Evolutionary conservation across 2,113 vertebrate genomes (phyloP).

Genomic region (Chaenogobius annularis): DNA sequence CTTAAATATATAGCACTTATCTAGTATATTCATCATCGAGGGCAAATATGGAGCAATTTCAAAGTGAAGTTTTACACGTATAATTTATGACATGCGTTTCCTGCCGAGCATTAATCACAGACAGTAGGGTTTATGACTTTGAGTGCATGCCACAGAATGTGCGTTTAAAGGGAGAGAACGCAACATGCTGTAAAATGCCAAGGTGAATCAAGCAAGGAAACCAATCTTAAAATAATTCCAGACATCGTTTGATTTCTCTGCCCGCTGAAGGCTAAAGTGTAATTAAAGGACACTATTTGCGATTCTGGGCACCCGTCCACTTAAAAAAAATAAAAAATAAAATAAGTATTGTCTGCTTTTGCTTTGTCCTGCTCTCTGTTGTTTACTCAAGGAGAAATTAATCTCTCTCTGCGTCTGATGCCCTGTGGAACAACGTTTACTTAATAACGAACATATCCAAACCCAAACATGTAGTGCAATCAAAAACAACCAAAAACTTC

Average conservation of each 20-base stretch:
- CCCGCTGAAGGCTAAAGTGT: background rate
- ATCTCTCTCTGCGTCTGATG: background rate
- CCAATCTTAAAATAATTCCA: background rate
- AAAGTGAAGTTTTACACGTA: background rate
- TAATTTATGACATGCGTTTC: background rate
- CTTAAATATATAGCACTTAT: background rate
- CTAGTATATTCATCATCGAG: background rate
- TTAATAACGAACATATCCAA: background rate
- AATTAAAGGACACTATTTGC: background rate
- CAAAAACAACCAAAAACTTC: background rate
- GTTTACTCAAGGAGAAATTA: constrained; percentile 1
- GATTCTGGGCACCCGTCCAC: background rate
- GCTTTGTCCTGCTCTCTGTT: constrained; percentile 4
- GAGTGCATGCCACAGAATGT: constrained; percentile 8
- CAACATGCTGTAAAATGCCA: constrained; percentile 34
- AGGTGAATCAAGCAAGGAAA: constrained; percentile 31
- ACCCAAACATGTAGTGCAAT: background rate
- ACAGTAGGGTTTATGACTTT: constrained; percentile 34
- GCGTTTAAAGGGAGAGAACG: constrained; percentile 11
- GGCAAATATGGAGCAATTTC: background rate
- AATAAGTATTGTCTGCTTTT: constrained; percentile 3
- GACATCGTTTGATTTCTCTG: background rate
- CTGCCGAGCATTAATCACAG: background rate
- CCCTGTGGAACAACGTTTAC: background rate
- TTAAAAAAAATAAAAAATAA: background rate